Evolutionary conservation across 92 coral and sea anemone species (phyloP).

Genomic region (Palythoa caribaeorum): DNA sequence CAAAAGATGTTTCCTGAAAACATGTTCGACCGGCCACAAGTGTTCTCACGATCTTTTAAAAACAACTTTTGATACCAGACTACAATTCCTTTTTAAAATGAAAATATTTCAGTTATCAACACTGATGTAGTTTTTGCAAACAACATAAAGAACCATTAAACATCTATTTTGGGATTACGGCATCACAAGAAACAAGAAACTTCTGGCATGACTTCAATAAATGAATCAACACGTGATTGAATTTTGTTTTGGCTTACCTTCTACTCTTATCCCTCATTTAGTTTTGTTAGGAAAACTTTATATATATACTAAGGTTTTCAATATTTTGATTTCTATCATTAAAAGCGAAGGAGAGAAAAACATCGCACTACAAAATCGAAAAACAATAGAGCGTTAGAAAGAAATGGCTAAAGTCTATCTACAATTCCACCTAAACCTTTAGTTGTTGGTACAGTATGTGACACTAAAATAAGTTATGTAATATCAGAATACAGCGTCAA

Average conservation of each 20-base stretch:
- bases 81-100: slow-evolving; percentile 7
- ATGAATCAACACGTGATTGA: background rate
- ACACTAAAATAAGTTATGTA: background rate
- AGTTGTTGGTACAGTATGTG: background rate
- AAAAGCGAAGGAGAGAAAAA: background rate
- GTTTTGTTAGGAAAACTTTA: background rate
- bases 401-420: background rate
- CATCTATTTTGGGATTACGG: background rate
- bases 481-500: background rate
- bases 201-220: background rate
- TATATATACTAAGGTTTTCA: background rate
- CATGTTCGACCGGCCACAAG: background rate
- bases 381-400: background rate
- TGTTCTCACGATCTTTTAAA: background rate
- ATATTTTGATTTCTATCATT: background rate
- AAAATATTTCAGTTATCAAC: background rate
- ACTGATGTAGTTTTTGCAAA: background rate
- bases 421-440: background rate
- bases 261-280: background rate
- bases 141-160: too few species aligned
- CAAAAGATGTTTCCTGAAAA: background rate
- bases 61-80: background rate
- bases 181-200: background rate
- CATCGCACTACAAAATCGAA: background rate
- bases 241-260: background rate